Evolutionary conservation across 2,797 vertebrate species (phyloP), one percentile per base, ranked within the genome.

Genomic region (Vultur gryphus): DNA sequence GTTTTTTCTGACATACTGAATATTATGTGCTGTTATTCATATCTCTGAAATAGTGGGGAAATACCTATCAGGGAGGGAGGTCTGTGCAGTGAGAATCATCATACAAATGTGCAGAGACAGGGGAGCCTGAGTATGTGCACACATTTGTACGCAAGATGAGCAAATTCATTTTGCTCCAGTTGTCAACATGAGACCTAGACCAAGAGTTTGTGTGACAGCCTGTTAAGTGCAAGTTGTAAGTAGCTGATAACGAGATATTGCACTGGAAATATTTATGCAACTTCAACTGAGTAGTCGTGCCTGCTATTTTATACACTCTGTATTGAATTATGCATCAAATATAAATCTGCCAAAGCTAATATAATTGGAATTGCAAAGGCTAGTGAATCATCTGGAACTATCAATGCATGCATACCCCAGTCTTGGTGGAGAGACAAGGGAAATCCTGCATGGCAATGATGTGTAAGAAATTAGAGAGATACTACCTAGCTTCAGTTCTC

Each of bases 291-390:
- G 39, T 78, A 90, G 79, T 64, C 18, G 1, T 91, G 72, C 69
- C 67, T 80, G 15, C n/a, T 88, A 67, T 85, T 77, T 67, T 75
- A 62, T 82, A 85, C 3, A 13, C 13, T 77, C 10, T 80, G 3
- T 77, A 49, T 64, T 91, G 82, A 95, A 91, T 91, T 91, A 83
- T 94, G 71, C 82, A 80, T 95, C 69, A 93, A 82, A 86, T 81
- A 75, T 52, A 51, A 64, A 49, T 71, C 80, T 92, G 69, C 23
- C 35, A 82, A 89, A 93, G n/a, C 44, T 55, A 86, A 91, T 77
- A 44, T 17, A 87, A 93, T 55, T 88, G 65, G 61, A 80, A 85
- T 84, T 71, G 37, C 75, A 84, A 71, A 70, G 69, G 48, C 52
- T 81, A 84, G 46, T 88, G 84, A 67, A 57, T 91, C 37, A 86